Conservation (phyloP, 2,113 vertebrate species). For the Cranoglanis bouderius region DNA sequence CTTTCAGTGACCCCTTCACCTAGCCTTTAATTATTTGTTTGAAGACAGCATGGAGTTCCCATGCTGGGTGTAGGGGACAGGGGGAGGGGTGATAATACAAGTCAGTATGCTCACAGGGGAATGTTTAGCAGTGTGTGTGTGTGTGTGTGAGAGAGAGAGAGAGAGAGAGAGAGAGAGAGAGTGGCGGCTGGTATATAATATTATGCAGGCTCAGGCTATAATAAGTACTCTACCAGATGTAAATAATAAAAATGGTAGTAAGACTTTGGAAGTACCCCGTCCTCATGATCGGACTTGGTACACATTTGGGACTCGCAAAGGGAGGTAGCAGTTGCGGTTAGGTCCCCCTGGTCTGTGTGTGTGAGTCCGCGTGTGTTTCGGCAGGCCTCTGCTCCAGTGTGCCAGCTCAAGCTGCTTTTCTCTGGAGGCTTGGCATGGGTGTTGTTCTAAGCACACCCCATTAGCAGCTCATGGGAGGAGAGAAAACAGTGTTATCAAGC, state of each 20-base stretch:
- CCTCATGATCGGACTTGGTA: conserved; percentile 64
- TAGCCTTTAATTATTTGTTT: conserved; percentile 99
- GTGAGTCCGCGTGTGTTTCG: conserved; percentile 67
- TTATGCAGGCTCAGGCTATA: conserved; percentile 76
- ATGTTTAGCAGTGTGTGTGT: conserved; percentile 36
- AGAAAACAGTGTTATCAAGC: conserved; percentile 84
- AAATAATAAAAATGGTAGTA: conserved; percentile 88
- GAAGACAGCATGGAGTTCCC: conserved; percentile 98
- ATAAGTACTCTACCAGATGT: conserved; percentile 91
- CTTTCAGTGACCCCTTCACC: conserved; percentile 92
- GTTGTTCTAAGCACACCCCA: conserved; percentile 83
- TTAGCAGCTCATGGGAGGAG: conserved; percentile 84
- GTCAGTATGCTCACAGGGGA: conserved; percentile 68
- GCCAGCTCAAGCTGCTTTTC: conserved; percentile 63
- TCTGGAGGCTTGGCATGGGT: conserved; percentile 74
- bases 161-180: not conserved
- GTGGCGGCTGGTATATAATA: conserved; percentile 60
- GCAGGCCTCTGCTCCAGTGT: conserved; percentile 40
- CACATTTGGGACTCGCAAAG: conserved; percentile 35
- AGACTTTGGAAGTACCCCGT: conserved; percentile 67
- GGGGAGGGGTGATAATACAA: conserved; percentile 78
- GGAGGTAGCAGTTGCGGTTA: conserved; percentile 34
- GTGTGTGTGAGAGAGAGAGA: conserved; percentile 48
- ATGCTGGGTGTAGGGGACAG: conserved; percentile 84
- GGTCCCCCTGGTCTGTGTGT: conserved; percentile 65